Conservation (phyloP, 2,797 vertebrate genomes). For the Tympanoctomys barrerae region DNA sequence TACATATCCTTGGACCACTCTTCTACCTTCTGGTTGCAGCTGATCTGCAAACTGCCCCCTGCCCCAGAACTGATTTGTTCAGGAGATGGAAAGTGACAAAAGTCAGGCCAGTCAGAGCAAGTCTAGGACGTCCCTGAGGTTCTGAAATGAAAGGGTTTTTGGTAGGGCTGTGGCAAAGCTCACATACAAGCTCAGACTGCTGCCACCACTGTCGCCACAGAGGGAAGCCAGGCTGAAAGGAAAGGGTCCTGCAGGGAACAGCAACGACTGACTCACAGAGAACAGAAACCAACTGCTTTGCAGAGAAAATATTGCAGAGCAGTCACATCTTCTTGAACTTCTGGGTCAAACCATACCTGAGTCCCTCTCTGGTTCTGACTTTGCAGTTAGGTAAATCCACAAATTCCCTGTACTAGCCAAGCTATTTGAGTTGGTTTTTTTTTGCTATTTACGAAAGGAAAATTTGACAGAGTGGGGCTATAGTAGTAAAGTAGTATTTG, state of each 20-base stretch:
- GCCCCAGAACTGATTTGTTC: background rate
- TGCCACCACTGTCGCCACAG: background rate
- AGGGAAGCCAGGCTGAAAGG: background rate
- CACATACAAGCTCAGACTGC: background rate
- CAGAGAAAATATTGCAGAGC: background rate
- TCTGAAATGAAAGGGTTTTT: background rate
- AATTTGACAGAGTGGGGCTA: background rate
- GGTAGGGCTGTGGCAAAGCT: background rate
- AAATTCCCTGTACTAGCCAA: background rate
- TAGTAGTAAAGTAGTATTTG: background rate
- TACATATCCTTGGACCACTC: too few species aligned
- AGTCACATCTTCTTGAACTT: background rate
- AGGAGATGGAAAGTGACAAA: background rate
- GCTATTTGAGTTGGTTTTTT: background rate
- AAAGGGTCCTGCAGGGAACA: background rate
- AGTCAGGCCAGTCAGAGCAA: background rate
- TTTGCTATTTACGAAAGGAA: background rate
- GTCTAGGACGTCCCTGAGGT: background rate
- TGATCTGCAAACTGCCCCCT: background rate
- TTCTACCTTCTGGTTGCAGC: too few species aligned
- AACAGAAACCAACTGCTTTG: background rate
- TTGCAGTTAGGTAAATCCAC: background rate
- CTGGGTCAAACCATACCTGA: background rate
- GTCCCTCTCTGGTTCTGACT: background rate
- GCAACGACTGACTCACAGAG: background rate